Evolutionary conservation across 2,113 vertebrate species (phyloP).

Genomic region (Larimichthys crocea): DNA sequence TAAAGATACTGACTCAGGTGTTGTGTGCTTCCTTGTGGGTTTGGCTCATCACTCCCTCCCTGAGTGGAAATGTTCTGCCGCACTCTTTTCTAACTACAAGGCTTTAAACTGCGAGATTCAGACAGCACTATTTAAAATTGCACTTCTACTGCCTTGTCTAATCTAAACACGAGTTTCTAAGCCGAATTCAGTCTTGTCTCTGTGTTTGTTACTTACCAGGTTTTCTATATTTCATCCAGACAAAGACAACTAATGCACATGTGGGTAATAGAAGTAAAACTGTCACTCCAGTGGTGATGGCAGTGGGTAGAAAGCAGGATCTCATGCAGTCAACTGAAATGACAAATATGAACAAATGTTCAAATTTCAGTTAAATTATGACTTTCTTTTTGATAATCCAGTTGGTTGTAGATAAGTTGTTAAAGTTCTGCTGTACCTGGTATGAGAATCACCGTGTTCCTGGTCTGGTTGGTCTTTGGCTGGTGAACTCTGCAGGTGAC

Average conservation of each 20-base stretch:
- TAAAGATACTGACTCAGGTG: no score
- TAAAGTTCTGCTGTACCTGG: slow-evolving; percentile 12
- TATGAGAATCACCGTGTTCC: background rate
- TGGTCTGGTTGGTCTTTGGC: slow-evolving; percentile 5
- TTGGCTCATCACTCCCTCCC: no score
- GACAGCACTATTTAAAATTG: no score
- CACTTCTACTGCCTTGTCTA: no score
- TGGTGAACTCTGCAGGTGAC: slow-evolving; percentile 51
- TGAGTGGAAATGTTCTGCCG: no score
- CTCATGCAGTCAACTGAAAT: background rate
- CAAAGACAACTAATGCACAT: rapidly evolving
- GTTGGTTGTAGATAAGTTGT: no score
- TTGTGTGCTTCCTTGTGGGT: no score
- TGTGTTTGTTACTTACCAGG: slow-evolving; percentile 2
- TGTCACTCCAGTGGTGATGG: background rate
- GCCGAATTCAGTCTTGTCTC: background rate
- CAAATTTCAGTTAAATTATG: no score
- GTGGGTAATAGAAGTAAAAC: rapidly evolving
- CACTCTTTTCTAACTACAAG: no score
- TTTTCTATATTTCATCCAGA: background rate
- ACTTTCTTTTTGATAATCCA: no score
- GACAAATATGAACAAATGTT: background rate
- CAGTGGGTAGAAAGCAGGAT: rapidly evolving
- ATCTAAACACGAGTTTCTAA: background rate
- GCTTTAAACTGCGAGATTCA: no score